Conservation (phyloP, 2,113 vertebrate species). For the Perca flavescens region DNA sequence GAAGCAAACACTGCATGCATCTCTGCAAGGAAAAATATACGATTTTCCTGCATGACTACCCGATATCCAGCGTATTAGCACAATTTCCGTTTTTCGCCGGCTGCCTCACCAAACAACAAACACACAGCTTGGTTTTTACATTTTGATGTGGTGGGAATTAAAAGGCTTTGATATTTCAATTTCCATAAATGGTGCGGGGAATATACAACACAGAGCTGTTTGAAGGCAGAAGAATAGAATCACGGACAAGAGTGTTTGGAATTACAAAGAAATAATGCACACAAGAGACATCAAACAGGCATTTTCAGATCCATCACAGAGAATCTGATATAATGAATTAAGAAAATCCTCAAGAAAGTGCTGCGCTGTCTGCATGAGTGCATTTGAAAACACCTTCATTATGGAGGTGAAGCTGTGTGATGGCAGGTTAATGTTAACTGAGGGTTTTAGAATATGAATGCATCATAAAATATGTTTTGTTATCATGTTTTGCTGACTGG, state of each 20-base stretch:
- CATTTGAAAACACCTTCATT: slow-evolving; percentile 40
- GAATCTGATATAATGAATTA: slow-evolving; percentile 40
- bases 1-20: neutral
- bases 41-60: neutral
- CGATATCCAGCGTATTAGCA: slow-evolving; percentile 15
- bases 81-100: slow-evolving; percentile 15
- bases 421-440: slow-evolving; percentile 34
- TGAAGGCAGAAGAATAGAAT: slow-evolving; percentile 68
- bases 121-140: slow-evolving; percentile 50
- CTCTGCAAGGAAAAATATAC: slow-evolving; percentile 12
- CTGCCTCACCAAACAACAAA: slow-evolving; percentile 59
- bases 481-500: neutral
- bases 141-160: slow-evolving; percentile 66
- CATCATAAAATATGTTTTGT: neutral
- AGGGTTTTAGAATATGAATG: slow-evolving; percentile 25
- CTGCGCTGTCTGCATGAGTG: slow-evolving; percentile 9
- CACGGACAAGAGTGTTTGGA: slow-evolving; percentile 47
- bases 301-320: slow-evolving; percentile 46
- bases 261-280: slow-evolving; percentile 59
- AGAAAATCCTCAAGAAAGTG: slow-evolving; percentile 38
- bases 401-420: slow-evolving; percentile 16
- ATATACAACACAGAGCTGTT: slow-evolving; percentile 61
- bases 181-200: slow-evolving; percentile 77
- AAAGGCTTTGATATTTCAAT: slow-evolving; percentile 78
- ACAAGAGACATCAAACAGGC: slow-evolving; percentile 55